Base-by-base conservation (phyloP, 2,113 vertebrate species). In the Psephotus haematonotus region DNA sequence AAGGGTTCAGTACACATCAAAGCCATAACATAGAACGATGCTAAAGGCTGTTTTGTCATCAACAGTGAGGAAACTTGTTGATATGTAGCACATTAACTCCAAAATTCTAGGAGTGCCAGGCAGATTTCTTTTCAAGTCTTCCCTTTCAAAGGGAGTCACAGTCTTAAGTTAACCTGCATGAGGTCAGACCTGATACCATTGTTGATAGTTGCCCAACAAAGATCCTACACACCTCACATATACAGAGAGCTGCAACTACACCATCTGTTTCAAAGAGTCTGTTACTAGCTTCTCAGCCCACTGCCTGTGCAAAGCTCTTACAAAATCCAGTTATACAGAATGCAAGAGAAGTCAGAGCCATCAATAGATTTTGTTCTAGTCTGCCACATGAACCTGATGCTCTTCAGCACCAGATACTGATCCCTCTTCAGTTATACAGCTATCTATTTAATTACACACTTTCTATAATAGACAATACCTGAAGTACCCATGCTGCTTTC, bases 121-220 rank as follows among this genome's bases (percentile, higher is more conserved):
- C 39, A 93, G 55, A 68, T 47, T 74, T 43, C 53, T 91, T 71
- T 55, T 71, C 53, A 91, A 77, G 41, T 50, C 9, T 59, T 55
- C 27, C 70, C 27, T 86, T 90, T 68, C 75, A 92, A 92, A 86
- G 33, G 29, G 14, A 78, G 13, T 44, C 79, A 83, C 15, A 70
- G 63, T 35, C 52, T 27, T 72, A 72, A 6, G 9, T 25, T 50
- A 91, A 82, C 75, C 82, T 86, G 43, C 69, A 17, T 6, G 19
- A 50, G 76, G 81, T 33, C 85, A 93, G 82, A 93, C 60, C 79
- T 7, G 43, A 86, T 78, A 75, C 33, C 76, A 44, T 15, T 86
- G 69, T 27, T 88, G 88, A 75, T 18, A 89, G 75, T 50, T 81
- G 86, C 90, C 69, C 85, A 91, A 79, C 75, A 86, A 77, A 86